Evolutionary conservation across 1,140 invertebrate species (phyloP).

Genomic region (Saccostrea echinata): DNA sequence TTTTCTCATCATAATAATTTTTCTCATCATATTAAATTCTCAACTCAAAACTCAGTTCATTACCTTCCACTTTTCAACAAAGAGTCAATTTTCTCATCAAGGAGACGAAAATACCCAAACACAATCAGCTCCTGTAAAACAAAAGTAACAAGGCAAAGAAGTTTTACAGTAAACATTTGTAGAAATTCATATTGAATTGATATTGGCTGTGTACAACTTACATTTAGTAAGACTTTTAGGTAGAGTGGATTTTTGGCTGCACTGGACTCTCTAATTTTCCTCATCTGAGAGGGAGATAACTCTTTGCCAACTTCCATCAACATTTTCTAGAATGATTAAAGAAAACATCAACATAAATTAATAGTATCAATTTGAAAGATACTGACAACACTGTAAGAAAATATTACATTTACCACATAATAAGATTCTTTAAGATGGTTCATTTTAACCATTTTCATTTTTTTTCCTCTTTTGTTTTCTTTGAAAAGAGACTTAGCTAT

Average conservation of each 20-base stretch:
- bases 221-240: constrained; percentile 67
- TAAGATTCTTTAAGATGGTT: too few species aligned
- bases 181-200: background rate
- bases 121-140: constrained; percentile 72
- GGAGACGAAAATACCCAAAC: constrained; percentile 72
- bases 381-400: background rate
- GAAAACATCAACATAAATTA: background rate
- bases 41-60: constrained; percentile 3
- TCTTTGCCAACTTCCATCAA: constrained; percentile 65
- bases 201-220: constrained; percentile 48
- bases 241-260: constrained; percentile 67
- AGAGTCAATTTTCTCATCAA: constrained; percentile 75
- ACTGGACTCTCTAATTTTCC: constrained; percentile 57
- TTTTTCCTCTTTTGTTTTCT: too few species aligned
- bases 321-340: constrained; percentile 58
- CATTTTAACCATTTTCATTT: too few species aligned
- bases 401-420: too few species aligned
- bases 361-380: background rate
- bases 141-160: constrained; percentile 23
- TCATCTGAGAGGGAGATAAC: constrained; percentile 64
- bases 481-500: too few species aligned
- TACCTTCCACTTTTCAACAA: constrained; percentile 69
- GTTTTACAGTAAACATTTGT: background rate
- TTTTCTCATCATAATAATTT: too few species aligned
- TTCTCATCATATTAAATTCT: too few species aligned